Conservation (phyloP, 2,797 vertebrate species). For the Triplophysa bombifrons region DNA sequence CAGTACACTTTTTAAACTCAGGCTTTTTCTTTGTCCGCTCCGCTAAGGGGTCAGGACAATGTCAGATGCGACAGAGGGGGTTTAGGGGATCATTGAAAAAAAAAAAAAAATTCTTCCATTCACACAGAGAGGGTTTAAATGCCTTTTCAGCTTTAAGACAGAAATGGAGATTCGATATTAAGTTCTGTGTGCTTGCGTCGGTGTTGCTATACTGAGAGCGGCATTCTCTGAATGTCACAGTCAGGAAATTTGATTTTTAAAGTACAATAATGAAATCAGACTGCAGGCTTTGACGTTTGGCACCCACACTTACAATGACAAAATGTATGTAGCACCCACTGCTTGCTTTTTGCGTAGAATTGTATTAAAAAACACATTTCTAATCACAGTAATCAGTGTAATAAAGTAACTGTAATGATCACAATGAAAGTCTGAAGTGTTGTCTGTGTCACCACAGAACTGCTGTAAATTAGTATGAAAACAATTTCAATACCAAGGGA, state of each 20-base stretch:
- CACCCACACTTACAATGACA: background rate
- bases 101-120: background rate
- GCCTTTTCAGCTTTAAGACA: background rate
- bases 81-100: constrained; percentile 8
- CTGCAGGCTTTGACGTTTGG: background rate
- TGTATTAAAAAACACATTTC: background rate
- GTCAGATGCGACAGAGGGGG: background rate
- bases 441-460: constrained; percentile 9
- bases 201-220: constrained; percentile 1
- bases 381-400: background rate
- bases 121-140: constrained; percentile 2
- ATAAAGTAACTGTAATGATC: background rate
- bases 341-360: too few relatives aligned
- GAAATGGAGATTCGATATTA: background rate
- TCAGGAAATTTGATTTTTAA: background rate
- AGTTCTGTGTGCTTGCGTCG: background rate
- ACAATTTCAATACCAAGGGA: constrained; percentile 29
- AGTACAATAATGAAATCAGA: background rate
- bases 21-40: background rate
- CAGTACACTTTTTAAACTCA: constrained; percentile 19
- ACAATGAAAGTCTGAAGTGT: too few relatives aligned
- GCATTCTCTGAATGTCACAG: constrained; percentile 20
- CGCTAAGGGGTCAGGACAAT: constrained; percentile 8
- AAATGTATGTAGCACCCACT: background rate
- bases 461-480: constrained; percentile 13